Evolutionary conservation across 1,140 invertebrate genomes (phyloP).

Genomic region (Palaemon carinicauda): DNA sequence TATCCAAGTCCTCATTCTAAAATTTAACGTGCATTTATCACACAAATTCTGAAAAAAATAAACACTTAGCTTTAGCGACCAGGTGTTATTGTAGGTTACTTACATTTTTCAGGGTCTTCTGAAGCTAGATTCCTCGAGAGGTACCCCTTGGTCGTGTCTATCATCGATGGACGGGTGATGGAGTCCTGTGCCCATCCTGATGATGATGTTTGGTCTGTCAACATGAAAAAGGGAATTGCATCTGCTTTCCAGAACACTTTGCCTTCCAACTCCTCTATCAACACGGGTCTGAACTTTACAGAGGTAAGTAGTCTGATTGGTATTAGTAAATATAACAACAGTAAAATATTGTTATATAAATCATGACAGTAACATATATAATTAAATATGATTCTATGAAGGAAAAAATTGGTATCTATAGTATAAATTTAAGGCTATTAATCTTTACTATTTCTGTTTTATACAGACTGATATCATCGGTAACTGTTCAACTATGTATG

Average conservation of each 20-base stretch:
- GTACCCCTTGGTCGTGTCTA: slow-evolving; percentile 45
- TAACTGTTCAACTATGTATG: slow-evolving; percentile 37
- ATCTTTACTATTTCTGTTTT: background rate
- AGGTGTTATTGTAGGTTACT: background rate
- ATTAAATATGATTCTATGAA: background rate
- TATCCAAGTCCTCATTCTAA: background rate
- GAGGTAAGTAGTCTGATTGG: background rate
- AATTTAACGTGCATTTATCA: background rate
- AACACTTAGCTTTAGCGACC: no score
- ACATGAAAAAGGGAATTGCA: slow-evolving; percentile 54
- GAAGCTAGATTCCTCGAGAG: slow-evolving; percentile 14
- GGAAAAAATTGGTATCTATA: background rate
- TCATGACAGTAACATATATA: no score
- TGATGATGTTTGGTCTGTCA: no score
- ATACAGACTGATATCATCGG: slow-evolving; percentile 51
- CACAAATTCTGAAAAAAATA: background rate
- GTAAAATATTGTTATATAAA: background rate
- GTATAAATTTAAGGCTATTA: background rate
- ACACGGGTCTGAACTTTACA: slow-evolving; percentile 22
- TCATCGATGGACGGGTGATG: no score
- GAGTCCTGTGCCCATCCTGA: no score
- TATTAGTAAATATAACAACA: background rate
- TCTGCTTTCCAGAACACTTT: slow-evolving; percentile 45
- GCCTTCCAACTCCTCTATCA: slow-evolving; percentile 31
- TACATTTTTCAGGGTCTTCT: background rate